A percentile compares a stretch with the other conserved stretches of the same genome.
phyloP scores from a whole-genome alignment of 2,888 invertebrate genomes.

The Drosophila melanosoma region DNA sequence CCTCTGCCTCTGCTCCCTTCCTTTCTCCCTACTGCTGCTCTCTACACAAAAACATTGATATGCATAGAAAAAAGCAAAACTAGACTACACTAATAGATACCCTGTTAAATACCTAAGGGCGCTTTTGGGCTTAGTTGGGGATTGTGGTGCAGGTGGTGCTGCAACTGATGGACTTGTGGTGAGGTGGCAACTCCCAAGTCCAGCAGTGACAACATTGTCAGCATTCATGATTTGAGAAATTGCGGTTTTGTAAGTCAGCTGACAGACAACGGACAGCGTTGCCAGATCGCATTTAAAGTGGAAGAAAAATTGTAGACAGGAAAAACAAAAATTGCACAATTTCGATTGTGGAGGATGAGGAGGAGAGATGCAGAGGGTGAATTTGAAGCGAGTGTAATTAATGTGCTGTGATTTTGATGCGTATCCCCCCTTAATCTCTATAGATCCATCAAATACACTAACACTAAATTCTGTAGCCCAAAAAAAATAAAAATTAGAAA shows the following conservation, averaged over 20 bases:
- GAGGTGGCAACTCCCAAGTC: neutral
- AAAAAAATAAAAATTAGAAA: neutral
- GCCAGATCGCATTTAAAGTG: slow-evolving; percentile 16
- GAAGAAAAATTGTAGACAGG: neutral
- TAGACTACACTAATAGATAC: neutral
- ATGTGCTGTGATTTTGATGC: neutral
- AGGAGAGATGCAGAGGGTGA: neutral
- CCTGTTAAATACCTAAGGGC: slow-evolving; percentile 1
- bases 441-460: slow-evolving; percentile 44
- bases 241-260: slow-evolving; percentile 38
- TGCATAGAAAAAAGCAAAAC: neutral
- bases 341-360: neutral
- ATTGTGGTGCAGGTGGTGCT: slow-evolving; percentile 25
- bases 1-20: neutral
- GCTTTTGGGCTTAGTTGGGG: slow-evolving; percentile 11
- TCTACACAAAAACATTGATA: neutral
- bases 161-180: neutral
- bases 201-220: slow-evolving; percentile 45
- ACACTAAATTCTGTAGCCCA: neutral
- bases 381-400: neutral
- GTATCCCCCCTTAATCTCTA: slow-evolving; percentile 23
- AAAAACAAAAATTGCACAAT: neutral
- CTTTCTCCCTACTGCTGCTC: neutral
- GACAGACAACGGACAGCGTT: slow-evolving; percentile 12
- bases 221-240: slow-evolving; percentile 65